Base-by-base conservation (phyloP, 2,888 invertebrate genomes). In the Rhorus exstirpatorius region DNA sequence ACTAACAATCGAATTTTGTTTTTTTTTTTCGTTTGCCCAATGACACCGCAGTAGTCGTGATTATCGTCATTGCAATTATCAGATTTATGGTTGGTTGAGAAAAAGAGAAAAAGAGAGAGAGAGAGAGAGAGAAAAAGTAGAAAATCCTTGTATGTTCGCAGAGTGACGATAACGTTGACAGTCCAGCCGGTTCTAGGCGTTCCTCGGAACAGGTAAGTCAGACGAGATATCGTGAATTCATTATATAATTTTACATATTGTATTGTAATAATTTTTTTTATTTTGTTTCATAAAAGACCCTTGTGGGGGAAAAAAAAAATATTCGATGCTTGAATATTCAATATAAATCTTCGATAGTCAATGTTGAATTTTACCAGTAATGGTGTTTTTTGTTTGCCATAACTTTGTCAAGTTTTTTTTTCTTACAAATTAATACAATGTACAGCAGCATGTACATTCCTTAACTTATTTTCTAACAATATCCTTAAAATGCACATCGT, bases 91-190 rank as follows among this genome's bases (percentile, higher is more conserved):
- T 60, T 35, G 44, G 26, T 41, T 14, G 14, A 35, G 49, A 71
- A 12, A 81, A 74, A 10, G 58, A 80, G 21, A 60, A 46, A 31
- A 60, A n/a, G 10, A n/a, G 24, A 4, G 12, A 26, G 26, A 53
- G 46, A 21, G n/a, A 38, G 8, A 12, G 14, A 71, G 55, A 77
- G 72, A 17, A 81, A 94, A 84, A 94, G 94, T 87, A 94, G 94
- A 91, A 94, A 94, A 74, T 44, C 12, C 61, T 49, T 70, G 87
- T 90, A 77, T 87, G 85, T 87, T 92, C 92, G 71, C 93, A 95
- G 94, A 94, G 93, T 85, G 94, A 96, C 93, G 96, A 96, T 88
- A 95, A 95, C 87, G 95, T 95, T 24, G 96, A 96, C 87, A 90
- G 93, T 90, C 85, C 94, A 93, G 90, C 91, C 82, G 91, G 92